Percentiles rank a stretch among this genome's conserved stretches.
Conservation (phyloP, 2,888 invertebrate species). For the Phasia obesa region DNA sequence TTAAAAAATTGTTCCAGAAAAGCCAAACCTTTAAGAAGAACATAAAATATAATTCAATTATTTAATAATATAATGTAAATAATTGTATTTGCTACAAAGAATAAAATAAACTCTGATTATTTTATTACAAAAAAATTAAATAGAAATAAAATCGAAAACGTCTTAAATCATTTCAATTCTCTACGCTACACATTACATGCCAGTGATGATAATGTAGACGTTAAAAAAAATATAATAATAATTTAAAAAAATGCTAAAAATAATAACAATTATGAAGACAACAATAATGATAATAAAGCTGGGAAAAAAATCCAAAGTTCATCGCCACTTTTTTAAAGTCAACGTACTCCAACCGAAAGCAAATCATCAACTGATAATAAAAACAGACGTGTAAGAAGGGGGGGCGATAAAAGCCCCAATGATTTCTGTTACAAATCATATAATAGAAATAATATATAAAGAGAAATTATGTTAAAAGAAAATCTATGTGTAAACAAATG, state of each 20-base stretch:
- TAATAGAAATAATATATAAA: background rate
- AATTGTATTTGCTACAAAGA: too few species aligned
- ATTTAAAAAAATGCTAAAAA: background rate
- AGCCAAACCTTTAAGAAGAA: too few species aligned
- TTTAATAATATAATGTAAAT: too few species aligned
- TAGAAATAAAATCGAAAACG: constrained; percentile 1
- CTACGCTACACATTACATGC: constrained; percentile 5
- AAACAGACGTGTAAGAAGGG: constrained; percentile 39
- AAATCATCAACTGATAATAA: constrained; percentile 35
- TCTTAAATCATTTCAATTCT: constrained; percentile 40
- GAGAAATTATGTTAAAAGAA: background rate
- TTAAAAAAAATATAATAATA: background rate
- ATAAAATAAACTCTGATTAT: too few species aligned
- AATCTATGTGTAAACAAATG: too few species aligned
- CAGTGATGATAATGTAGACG: constrained; percentile 3
- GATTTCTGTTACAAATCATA: too few species aligned
- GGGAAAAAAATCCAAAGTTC: constrained; percentile 19
- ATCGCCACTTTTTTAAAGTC: constrained; percentile 35
- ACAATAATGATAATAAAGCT: constrained; percentile 21
- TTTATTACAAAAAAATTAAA: background rate
- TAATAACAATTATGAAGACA: background rate
- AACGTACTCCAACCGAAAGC: constrained; percentile 12
- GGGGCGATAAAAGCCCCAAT: background rate
- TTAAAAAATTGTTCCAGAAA: too few species aligned
- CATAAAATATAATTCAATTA: too few species aligned